Conservation (phyloP, 2,888 invertebrate species). For the Erebia ligea region DNA sequence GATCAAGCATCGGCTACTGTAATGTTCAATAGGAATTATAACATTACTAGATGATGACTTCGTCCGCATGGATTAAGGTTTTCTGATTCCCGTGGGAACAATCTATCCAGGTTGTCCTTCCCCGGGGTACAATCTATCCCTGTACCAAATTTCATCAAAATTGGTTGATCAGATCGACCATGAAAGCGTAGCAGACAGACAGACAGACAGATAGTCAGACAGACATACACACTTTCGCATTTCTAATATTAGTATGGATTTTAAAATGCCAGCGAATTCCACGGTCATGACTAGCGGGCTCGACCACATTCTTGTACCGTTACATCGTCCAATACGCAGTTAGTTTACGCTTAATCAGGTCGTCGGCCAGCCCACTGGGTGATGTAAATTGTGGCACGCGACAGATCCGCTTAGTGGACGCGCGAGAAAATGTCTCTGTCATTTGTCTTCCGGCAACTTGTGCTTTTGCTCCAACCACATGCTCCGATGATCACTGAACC, state of each 20-base stretch:
- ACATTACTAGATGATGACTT: no score
- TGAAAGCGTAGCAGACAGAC: no score
- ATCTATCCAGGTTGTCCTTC: no score
- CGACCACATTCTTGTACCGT: conserved; percentile 65
- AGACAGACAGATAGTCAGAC: no score
- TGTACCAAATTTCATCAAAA: no score
- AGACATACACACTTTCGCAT: no score
- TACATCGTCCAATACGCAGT: conserved; percentile 69
- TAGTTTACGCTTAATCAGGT: conserved; percentile 60
- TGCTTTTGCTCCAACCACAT: background rate
- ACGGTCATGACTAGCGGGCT: conserved; percentile 41
- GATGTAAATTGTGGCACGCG: conserved; percentile 57
- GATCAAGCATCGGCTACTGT: background rate
- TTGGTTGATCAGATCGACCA: no score
- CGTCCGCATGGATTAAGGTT: no score
- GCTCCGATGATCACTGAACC: no score
- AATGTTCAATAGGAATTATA: background rate
- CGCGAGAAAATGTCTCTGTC: conserved; percentile 7
- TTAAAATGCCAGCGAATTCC: conserved; percentile 40
- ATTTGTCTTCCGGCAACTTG: conserved; percentile 16
- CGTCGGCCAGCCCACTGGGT: conserved; percentile 48
- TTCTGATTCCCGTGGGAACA: no score
- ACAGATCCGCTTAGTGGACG: conserved; percentile 47
- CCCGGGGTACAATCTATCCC: no score
- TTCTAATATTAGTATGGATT: no score